Evolutionary conservation across 2,797 vertebrate species (phyloP).

Genomic region (Acipenser oxyrinchus): DNA sequence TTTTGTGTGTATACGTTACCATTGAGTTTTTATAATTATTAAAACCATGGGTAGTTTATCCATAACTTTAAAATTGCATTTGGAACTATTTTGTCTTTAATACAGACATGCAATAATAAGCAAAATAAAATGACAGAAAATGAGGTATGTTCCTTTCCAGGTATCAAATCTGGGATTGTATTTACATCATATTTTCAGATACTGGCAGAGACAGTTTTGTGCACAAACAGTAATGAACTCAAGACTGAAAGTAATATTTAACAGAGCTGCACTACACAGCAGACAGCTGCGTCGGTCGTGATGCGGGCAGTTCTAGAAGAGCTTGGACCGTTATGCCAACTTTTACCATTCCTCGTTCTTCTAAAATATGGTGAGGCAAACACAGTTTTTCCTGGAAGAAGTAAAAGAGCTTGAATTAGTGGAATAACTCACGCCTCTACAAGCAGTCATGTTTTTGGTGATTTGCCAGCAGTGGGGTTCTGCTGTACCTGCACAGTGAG

Average conservation of each 20-base stretch:
- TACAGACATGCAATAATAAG: no score
- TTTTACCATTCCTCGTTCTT: constrained; percentile 89
- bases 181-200: not conserved
- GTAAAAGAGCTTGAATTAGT: constrained; percentile 17
- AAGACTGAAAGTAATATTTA: not conserved
- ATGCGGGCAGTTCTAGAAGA: constrained; percentile 77
- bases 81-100: no score
- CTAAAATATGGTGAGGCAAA: constrained; percentile 94
- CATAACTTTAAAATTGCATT: no score
- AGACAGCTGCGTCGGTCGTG: constrained; percentile 75
- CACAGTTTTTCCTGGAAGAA: constrained; percentile 82
- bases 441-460: no score
- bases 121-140: no score
- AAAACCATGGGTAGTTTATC: no score
- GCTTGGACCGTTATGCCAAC: constrained; percentile 91
- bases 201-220: not conserved
- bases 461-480: no score
- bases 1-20: no score
- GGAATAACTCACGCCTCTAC: no score
- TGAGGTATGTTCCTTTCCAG: not conserved
- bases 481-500: no score
- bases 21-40: no score
- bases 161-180: not conserved
- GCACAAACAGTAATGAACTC: not conserved
- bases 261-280: constrained; percentile 56